A percentile compares a stretch with the other conserved stretches of the same genome.
Conservation (phyloP, 2,113 vertebrate species). For the Cheilinus undulatus region DNA sequence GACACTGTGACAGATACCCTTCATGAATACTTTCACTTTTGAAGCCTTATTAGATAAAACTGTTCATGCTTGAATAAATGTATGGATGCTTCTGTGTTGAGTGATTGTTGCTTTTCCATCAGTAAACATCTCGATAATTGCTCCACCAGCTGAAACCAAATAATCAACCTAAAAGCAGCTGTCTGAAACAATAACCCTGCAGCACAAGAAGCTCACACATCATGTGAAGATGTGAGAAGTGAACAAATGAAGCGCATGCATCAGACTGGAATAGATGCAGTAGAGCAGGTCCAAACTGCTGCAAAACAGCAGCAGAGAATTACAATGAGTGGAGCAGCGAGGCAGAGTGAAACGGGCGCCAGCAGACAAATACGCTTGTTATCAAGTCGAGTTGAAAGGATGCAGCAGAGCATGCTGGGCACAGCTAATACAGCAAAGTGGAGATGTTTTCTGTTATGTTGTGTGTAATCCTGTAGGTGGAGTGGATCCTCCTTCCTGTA, state of each 20-base stretch:
- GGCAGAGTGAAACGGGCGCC: constrained; percentile 10
- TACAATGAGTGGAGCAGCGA: constrained; percentile 30
- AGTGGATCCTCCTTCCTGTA: constrained; percentile 68
- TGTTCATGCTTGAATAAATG: background rate
- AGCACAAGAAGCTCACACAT: background rate
- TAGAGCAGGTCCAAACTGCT: constrained; percentile 33
- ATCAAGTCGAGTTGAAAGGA: constrained; percentile 58
- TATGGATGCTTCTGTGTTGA: background rate
- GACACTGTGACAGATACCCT: too few species aligned
- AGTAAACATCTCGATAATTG: background rate
- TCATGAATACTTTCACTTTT: background rate
- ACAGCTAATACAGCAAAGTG: constrained; percentile 30
- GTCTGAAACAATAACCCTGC: background rate
- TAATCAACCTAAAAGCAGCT: background rate
- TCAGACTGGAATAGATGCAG: constrained; percentile 20
- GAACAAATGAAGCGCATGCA: constrained; percentile 18
- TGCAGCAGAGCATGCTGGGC: constrained; percentile 50
- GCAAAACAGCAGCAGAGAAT: constrained; percentile 36
- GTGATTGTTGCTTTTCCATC: constrained; percentile 2
- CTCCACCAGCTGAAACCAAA: constrained; percentile 2
- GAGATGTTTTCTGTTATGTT: constrained; percentile 59
- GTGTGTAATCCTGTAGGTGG: constrained; percentile 66
- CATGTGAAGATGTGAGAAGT: constrained; percentile 24
- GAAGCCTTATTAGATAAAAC: background rate
- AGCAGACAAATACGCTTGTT: constrained; percentile 47